Conservation (phyloP, 1,140 invertebrate genomes). For the Onthophagus taurus region DNA sequence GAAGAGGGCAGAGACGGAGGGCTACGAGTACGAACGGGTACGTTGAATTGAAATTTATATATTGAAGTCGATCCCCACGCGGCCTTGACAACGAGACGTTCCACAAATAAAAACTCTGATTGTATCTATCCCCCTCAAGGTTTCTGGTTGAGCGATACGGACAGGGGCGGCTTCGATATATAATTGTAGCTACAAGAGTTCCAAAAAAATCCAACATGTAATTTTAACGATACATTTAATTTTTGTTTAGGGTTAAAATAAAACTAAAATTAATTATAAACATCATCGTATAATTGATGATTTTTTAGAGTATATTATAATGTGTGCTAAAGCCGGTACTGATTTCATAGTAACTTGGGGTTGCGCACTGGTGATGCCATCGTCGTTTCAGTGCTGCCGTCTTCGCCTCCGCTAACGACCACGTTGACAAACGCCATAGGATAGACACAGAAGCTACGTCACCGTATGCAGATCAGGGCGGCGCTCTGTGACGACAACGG, state of each 20-base stretch:
- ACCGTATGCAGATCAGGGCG: too few species aligned
- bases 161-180: slow-evolving; percentile 13
- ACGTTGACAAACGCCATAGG: too few species aligned
- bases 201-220: too few species aligned
- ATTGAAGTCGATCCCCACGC: slow-evolving; percentile 18
- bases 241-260: too few species aligned
- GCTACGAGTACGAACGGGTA: not conserved
- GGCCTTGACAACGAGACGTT: slow-evolving; percentile 23
- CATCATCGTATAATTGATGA: too few species aligned
- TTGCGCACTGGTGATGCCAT: slow-evolving; percentile 6
- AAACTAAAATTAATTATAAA: too few species aligned
- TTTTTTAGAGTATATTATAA: too few species aligned
- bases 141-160: slow-evolving; percentile 8
- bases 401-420: slow-evolving; percentile 18
- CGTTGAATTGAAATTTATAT: slow-evolving; percentile 18
- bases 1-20: not conserved
- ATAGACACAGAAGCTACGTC: too few species aligned
- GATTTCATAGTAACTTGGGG: slow-evolving; percentile 8
- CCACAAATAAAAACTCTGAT: slow-evolving; percentile 22
- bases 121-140: slow-evolving; percentile 19
- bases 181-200: too few species aligned
- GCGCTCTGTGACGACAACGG: too few species aligned
- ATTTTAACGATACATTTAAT: too few species aligned
- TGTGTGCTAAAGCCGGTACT: too few species aligned
- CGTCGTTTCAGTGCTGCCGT: not conserved